Evolutionary conservation across 2,888 invertebrate species (phyloP), one percentile per base, ranked within the genome.

Genomic region (Chrysomela aeneicollis): DNA sequence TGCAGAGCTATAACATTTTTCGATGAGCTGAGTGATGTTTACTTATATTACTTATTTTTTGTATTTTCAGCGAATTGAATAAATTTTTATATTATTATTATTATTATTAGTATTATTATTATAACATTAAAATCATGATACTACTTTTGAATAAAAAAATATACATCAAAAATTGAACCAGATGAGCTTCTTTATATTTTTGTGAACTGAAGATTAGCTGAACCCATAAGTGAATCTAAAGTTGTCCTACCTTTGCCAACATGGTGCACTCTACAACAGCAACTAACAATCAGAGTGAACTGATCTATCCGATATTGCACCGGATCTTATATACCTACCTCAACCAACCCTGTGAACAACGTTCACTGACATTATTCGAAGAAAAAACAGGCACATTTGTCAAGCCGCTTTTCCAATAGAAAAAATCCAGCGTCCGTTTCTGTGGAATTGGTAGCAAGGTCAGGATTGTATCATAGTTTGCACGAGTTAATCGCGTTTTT

Each of bases 291-390:
- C 63, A 70, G 73, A 74, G 68, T 75, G 71, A 71, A 79, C 78
- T 77, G 76, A 67, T 66, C 71, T 70, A 64, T 55, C 68, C 67
- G 58, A 57, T 62, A 64, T 42, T 60, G 55, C 32, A 64, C 42
- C 60, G 60, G 71, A 73, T 73, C 78, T 77, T 78, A 75, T 78
- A 78, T 78, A 78, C 69, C 55, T 77, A 77, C 69, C 58, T 62
- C 70, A 61, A 60, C 60, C 68, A 66, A 67, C 71, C 73, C 70
- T 61, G 68, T 64, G 59, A 46, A 59, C 59, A 60, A 72, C 74
- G 69, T 72, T 74, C 72, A 72, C 74, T 71, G 68, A 66, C 67
- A 71, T 71, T 65, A 66, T 64, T 66, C 58, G 64, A 71, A 69
- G 71, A 75, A 74, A 70, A 68, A 67, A 69, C n/a, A 54, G 53